Percentiles rank a stretch among this genome's conserved stretches.
Conservation (phyloP, 2,113 vertebrate genomes). For the Blennius ocellaris region DNA sequence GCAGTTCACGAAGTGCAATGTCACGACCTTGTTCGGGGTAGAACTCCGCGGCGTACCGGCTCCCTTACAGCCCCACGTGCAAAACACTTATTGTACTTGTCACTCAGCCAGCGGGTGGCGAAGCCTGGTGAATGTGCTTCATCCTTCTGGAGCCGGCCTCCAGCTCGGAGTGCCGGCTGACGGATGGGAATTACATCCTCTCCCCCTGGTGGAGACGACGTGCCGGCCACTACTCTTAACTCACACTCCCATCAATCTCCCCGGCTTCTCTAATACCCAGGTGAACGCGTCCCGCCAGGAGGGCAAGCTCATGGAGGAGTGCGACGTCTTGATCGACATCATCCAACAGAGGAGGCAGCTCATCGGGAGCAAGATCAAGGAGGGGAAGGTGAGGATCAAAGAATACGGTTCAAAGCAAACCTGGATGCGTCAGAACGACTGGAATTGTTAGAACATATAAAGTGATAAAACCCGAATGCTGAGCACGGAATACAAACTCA, state of each 20-base stretch:
- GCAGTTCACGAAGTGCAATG: background rate
- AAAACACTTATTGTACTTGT: conserved; percentile 28
- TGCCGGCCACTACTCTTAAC: background rate
- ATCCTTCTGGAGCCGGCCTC: conserved; percentile 37
- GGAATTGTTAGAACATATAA: too few species aligned
- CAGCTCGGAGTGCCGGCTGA: conserved; percentile 36
- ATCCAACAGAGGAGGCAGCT: conserved; percentile 96
- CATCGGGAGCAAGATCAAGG: conserved; percentile 97
- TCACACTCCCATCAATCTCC: conserved; percentile 13
- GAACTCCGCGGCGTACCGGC: conserved; percentile 12
- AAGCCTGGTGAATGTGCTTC: conserved; percentile 21
- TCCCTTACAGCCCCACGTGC: conserved; percentile 2
- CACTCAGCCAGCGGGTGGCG: conserved; percentile 34
- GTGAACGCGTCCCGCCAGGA: conserved; percentile 96
- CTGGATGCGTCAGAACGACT: too few species aligned
- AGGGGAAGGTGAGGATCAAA: conserved; percentile 94
- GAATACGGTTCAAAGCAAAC: too few species aligned
- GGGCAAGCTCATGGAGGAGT: conserved; percentile 94
- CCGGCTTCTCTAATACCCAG: conserved; percentile 72
- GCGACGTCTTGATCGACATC: conserved; percentile 95
- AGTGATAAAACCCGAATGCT: too few species aligned
- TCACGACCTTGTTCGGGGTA: background rate
- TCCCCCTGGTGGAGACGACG: conserved; percentile 9
- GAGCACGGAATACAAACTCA: too few species aligned
- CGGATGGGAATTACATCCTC: conserved; percentile 48